These are phyloP conservation scores for Sphenopsis melanotis DNA, from an alignment of 2,797 vertebrate species.

Conservation along the genomic window DNA sequence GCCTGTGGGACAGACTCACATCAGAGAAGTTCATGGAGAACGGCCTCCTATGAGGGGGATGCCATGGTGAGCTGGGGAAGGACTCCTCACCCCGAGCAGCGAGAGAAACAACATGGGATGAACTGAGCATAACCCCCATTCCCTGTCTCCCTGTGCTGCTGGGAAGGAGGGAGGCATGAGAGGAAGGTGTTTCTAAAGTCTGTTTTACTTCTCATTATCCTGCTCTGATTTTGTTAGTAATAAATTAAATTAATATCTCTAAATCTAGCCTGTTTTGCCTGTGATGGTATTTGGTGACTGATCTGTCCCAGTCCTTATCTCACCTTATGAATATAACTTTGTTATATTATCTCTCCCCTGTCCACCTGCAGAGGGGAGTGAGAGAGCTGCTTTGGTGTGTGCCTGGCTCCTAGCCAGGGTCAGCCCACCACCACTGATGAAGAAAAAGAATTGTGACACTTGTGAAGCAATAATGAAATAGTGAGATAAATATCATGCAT, in stretches of 20 bases:
- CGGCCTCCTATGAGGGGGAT: background rate
- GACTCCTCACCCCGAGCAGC: background rate
- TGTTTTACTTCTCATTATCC: background rate
- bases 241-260: background rate
- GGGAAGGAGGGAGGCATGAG: background rate
- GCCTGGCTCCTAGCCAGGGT: background rate
- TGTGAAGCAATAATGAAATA: background rate
- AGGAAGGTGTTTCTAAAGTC: background rate
- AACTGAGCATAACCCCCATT: background rate
- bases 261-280: background rate
- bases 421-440: background rate
- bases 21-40: background rate
- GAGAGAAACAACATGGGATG: fast-evolving
- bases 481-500: background rate
- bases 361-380: background rate
- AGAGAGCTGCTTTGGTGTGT: background rate
- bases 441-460: background rate
- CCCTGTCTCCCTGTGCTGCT: background rate
- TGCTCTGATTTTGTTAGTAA: background rate
- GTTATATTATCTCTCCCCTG: background rate
- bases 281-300: background rate
- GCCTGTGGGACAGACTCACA: background rate
- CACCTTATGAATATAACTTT: background rate
- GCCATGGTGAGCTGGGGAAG: too few species aligned
- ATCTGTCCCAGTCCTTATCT: background rate